A percentile compares a stretch with the other conserved stretches of the same genome.
Evolutionary conservation across 2,797 vertebrate genomes (phyloP).

Genomic region (Acestrorhynchus altus): DNA sequence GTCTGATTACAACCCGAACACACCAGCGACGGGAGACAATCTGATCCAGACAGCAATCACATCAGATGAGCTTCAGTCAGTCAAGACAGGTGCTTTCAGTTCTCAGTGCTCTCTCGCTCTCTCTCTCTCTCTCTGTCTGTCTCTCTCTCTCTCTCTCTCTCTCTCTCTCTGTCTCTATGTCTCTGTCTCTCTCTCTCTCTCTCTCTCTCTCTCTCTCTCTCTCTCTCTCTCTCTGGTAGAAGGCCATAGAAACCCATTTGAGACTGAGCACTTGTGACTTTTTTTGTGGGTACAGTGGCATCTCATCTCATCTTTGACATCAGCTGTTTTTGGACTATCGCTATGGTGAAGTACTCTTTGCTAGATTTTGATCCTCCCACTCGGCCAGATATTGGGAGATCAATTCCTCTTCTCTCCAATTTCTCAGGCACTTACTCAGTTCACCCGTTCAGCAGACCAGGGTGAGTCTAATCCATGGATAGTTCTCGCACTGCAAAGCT

Average conservation of each 20-base stretch:
- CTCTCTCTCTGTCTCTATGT: neutral
- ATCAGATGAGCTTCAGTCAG: too few relatives aligned
- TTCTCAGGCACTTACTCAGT: constrained; percentile 1
- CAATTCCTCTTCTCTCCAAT: constrained; percentile 26
- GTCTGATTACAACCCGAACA: too few relatives aligned
- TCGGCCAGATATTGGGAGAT: constrained; percentile 24
- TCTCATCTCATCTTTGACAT: constrained; percentile 25
- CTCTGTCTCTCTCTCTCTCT: neutral
- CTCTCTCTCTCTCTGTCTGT: too few relatives aligned
- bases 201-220: neutral
- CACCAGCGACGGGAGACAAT: too few relatives aligned
- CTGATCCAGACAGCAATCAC: too few relatives aligned
- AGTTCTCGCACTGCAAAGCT: constrained; percentile 13
- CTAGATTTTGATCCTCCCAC: constrained; percentile 8
- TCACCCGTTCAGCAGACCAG: neutral
- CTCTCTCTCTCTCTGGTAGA: neutral
- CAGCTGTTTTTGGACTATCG: constrained; percentile 18
- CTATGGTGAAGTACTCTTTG: constrained; percentile 21
- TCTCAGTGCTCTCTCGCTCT: neutral
- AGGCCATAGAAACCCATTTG: neutral
- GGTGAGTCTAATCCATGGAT: constrained; percentile 6
- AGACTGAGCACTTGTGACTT: constrained; percentile 5
- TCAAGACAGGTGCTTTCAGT: too few relatives aligned
- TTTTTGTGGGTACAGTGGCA: constrained; percentile 8
- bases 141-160: neutral